Evolutionary conservation across 2,888 invertebrate species (phyloP).

Genomic region (Caenorhabditis doughertyi): DNA sequence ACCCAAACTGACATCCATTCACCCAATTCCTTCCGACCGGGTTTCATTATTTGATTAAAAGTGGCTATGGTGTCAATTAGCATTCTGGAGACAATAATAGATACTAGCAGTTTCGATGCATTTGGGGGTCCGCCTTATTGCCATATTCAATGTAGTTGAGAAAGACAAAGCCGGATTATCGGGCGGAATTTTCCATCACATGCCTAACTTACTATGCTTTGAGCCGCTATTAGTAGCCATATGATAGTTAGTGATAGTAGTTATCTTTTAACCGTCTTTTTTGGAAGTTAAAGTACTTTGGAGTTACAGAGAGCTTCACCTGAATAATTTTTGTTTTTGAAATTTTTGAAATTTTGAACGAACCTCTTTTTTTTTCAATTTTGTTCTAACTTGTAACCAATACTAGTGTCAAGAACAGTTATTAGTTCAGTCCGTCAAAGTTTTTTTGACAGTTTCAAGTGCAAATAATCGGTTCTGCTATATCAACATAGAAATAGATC

Average conservation of each 20-base stretch:
- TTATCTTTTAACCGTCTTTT: no score
- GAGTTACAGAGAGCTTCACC: no score
- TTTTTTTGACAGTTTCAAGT: no score
- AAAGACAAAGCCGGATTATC: slow-evolving; percentile 26
- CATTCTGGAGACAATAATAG: slow-evolving; percentile 59
- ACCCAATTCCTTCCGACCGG: slow-evolving; percentile 1
- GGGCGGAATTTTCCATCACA: neutral
- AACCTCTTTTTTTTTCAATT: no score
- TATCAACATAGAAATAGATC: no score
- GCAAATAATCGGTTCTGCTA: no score
- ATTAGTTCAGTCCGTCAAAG: no score
- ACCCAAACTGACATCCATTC: neutral
- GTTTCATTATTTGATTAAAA: slow-evolving; percentile 62
- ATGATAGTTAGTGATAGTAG: neutral
- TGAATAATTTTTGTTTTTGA: no score
- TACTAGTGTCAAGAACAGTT: no score
- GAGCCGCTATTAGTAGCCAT: neutral
- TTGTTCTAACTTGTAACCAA: no score
- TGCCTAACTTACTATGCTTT: neutral
- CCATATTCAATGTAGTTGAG: slow-evolving; percentile 50
- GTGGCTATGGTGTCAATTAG: slow-evolving; percentile 52
- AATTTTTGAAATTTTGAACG: no score
- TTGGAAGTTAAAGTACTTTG: no score
- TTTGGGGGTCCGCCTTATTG: slow-evolving; percentile 42
- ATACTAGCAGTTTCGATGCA: slow-evolving; percentile 14